Evolutionary conservation across 2,797 vertebrate species (phyloP).

Genomic region (Delichon dasypus): DNA sequence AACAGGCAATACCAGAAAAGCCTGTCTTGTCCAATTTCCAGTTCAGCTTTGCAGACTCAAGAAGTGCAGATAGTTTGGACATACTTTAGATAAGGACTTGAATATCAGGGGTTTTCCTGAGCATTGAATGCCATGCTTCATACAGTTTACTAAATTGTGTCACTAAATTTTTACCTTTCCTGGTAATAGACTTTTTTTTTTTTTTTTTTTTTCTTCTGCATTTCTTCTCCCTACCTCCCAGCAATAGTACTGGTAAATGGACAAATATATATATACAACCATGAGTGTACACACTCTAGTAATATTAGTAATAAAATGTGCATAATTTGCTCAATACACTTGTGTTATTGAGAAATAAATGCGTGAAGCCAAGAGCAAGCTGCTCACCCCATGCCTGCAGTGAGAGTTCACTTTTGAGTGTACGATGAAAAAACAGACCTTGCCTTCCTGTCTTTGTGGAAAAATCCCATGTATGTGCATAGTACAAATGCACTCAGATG

Average conservation of each 20-base stretch:
- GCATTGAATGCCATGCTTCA: neutral
- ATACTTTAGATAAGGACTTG: conserved; percentile 65
- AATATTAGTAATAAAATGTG: neutral
- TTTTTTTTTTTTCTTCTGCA: neutral
- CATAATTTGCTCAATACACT: neutral
- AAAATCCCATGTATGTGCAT: neutral
- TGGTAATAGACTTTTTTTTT: conserved; percentile 39
- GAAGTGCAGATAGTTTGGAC: conserved; percentile 64
- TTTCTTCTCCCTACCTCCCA: neutral
- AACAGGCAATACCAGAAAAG: conserved; percentile 63
- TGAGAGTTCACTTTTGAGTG: conserved; percentile 27
- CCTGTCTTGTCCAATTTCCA: conserved; percentile 66
- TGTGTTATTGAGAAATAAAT: neutral
- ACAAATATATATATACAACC: neutral
- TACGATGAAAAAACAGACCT: conserved; percentile 24
- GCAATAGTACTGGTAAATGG: neutral
- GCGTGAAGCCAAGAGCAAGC: neutral
- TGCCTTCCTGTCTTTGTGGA: conserved; percentile 13
- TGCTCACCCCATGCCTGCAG: neutral
- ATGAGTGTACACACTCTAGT: neutral
- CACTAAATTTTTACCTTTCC: conserved; percentile 16
- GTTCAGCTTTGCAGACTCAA: conserved; percentile 61
- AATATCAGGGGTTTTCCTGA: conserved; percentile 54
- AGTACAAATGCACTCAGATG: conserved; percentile 35
- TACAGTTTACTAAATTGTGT: conserved; percentile 39